Base-by-base conservation (phyloP, 1,140 invertebrate species). In the Saxidomus purpurata region DNA sequence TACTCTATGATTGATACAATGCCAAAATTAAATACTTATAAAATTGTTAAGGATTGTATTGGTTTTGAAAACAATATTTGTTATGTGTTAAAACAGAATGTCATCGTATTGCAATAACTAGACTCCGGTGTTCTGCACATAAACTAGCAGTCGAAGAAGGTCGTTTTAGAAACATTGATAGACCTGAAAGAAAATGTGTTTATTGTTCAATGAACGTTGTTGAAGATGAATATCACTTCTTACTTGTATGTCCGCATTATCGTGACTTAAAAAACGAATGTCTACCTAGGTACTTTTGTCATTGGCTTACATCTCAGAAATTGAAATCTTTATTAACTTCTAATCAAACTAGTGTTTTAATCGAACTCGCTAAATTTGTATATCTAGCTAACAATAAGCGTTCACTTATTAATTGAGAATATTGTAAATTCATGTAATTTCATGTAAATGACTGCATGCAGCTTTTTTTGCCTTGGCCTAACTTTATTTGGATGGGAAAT, bases 201-300 rank as follows among this genome's bases (percentile, higher is more conserved):
- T 76, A 17, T 8, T 76, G 71, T 22, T 40, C 3, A 11, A 76
- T 76, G 71, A 76, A 76, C 6, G 19, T 17, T 40, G 36, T 76
- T n/a, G 71, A 76, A 76, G 17, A 25, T 17, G 71, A 76, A 28
- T 76, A 43, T 36, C 38, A 76, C 71, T 76, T 40, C 6, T 28
- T 67, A 67, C 28, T 67, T 31, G 52, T 55, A 69, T 69, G 67
- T 25, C 36, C 4, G 19, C 11, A 28, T 2, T 31, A 15, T 69
- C 28, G 36, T 8, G 67, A 69, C 4, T 13, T 38, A 69, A 69
- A 25, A 31, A 36, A 38, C 36, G 28, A 69, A 38, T 34, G 15
- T 22, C n/a, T 69, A 15, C 3, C 11, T 13, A 34, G 11, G 31
- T 69, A 69, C 22, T 69, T 9, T 38, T 69, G 67, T 25, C 38